Conservation (phyloP, 2,797 vertebrate species). For the Girardinus metallicus region DNA sequence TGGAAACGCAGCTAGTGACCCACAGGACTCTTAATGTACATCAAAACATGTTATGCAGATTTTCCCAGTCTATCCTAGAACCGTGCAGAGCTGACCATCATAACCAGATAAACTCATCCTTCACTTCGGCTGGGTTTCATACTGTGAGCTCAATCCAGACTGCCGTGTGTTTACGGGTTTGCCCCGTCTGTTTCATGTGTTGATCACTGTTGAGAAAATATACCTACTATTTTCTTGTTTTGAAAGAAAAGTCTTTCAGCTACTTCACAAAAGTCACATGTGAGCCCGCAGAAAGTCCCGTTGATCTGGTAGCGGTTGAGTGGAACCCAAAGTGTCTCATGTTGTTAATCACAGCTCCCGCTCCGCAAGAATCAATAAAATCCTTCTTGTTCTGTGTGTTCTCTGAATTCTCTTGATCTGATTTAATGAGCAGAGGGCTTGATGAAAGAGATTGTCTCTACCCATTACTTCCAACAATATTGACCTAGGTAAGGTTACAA, state of each 20-base stretch:
- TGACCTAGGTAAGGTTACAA: constrained; percentile 3
- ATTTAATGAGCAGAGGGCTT: not conserved
- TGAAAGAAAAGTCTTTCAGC: not conserved
- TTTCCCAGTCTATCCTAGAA: not conserved
- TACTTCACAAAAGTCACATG: not conserved
- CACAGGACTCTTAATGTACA: not conserved
- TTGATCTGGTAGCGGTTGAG: not conserved
- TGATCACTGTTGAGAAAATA: not conserved
- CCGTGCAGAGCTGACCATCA: not conserved
- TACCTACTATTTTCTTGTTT: not conserved
- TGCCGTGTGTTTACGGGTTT: constrained; percentile 34
- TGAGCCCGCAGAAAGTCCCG: not conserved
- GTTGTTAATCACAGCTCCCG: constrained; percentile 11
- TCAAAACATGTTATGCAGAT: not conserved
- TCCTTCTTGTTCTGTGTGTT: constrained; percentile 1
- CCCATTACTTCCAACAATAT: constrained; percentile 6
- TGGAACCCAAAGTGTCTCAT: not conserved
- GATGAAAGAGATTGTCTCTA: constrained; percentile 7
- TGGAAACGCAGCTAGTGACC: not conserved
- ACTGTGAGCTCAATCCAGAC: constrained; percentile 22
- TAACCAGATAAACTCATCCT: constrained; percentile 13
- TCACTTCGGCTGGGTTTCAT: constrained; percentile 15
- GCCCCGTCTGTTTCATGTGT: constrained; percentile 7
- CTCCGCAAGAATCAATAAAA: constrained; percentile 39
- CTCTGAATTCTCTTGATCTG: constrained; percentile 9